Conservation (phyloP, 2,888 invertebrate genomes). For the Ctenicera cuprea region DNA sequence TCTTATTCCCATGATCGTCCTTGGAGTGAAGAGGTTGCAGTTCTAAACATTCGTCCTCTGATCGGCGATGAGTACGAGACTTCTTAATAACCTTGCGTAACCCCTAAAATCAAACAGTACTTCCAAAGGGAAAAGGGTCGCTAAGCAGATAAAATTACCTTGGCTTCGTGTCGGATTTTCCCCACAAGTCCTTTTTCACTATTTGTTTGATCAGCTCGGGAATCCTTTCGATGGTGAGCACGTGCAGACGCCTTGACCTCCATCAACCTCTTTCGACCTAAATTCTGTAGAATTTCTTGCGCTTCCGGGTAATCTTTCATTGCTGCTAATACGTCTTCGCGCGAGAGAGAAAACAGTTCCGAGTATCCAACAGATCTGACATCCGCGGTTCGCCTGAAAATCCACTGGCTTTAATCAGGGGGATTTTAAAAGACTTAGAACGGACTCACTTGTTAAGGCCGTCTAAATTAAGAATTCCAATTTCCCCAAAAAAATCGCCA, state of each 20-base stretch:
- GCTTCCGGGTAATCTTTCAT: slow-evolving; percentile 99
- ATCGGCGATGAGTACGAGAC: slow-evolving; percentile 75
- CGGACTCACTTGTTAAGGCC: slow-evolving; percentile 91
- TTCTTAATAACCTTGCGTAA: slow-evolving; percentile 78
- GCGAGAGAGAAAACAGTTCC: slow-evolving; percentile 93
- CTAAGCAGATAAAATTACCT: slow-evolving; percentile 69
- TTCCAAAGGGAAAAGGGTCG: neutral
- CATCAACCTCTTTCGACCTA: slow-evolving; percentile 90
- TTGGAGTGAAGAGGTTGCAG: slow-evolving; percentile 77
- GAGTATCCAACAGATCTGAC: slow-evolving; percentile 97
- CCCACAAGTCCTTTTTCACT: slow-evolving; percentile 84
- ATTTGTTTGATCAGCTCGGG: slow-evolving; percentile 54
- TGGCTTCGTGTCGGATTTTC: slow-evolving; percentile 89
- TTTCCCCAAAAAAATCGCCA: slow-evolving; percentile 98
- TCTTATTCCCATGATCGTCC: slow-evolving; percentile 71
- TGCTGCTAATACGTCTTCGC: slow-evolving; percentile 95
- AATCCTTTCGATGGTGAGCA: slow-evolving; percentile 61
- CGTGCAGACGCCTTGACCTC: slow-evolving; percentile 79
- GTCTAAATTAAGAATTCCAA: slow-evolving; percentile 96
- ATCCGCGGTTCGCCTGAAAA: slow-evolving; percentile 91
- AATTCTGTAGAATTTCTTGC: slow-evolving; percentile 92
- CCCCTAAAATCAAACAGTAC: slow-evolving; percentile 70
- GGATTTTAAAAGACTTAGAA: slow-evolving; percentile 10
- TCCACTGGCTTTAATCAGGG: neutral
- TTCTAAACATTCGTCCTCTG: slow-evolving; percentile 76